These are phyloP conservation scores for Chaetura pelagica DNA, from an alignment of 2,113 vertebrate genomes.

Conservation along the genomic window DNA sequence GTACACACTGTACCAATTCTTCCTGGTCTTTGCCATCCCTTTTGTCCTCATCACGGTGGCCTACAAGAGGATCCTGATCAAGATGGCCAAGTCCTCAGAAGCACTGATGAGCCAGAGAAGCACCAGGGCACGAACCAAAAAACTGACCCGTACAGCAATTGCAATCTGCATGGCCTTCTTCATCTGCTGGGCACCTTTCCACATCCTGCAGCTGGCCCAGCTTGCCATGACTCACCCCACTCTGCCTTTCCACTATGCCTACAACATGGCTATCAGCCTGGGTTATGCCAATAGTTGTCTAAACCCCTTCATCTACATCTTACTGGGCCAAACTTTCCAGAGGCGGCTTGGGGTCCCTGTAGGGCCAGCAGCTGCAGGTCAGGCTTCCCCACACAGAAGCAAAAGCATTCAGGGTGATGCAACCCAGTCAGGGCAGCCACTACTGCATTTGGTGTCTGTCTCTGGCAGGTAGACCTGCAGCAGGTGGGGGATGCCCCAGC, in stretches of 20 bases:
- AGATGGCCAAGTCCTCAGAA: slow-evolving; percentile 43
- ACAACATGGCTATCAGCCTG: slow-evolving; percentile 62
- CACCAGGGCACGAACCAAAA: slow-evolving; percentile 19
- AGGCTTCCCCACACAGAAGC: neutral
- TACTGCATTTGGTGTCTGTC: neutral
- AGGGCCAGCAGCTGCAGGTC: neutral
- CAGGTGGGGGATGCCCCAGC: no score
- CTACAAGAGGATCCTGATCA: slow-evolving; percentile 61
- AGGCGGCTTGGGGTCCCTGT: slow-evolving; percentile 45
- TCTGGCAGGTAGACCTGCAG: neutral
- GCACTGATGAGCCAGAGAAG: slow-evolving; percentile 30
- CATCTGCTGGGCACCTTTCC: slow-evolving; percentile 67
- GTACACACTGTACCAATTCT: slow-evolving; percentile 79
- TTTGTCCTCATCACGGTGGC: slow-evolving; percentile 57
- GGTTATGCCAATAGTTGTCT: slow-evolving; percentile 69
- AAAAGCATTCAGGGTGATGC: neutral
- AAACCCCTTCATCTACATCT: slow-evolving; percentile 70
- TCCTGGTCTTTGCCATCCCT: slow-evolving; percentile 72
- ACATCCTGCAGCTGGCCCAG: slow-evolving; percentile 60
- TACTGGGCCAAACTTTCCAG: slow-evolving; percentile 51
- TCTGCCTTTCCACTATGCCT: slow-evolving; percentile 54
- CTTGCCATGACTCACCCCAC: slow-evolving; percentile 37
- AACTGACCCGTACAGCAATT: slow-evolving; percentile 30
- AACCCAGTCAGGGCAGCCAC: neutral
- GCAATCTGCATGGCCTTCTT: slow-evolving; percentile 62